Evolutionary conservation across 2,888 invertebrate genomes (phyloP), one percentile per base, ranked within the genome.

Genomic region (Metellina segmentata): DNA sequence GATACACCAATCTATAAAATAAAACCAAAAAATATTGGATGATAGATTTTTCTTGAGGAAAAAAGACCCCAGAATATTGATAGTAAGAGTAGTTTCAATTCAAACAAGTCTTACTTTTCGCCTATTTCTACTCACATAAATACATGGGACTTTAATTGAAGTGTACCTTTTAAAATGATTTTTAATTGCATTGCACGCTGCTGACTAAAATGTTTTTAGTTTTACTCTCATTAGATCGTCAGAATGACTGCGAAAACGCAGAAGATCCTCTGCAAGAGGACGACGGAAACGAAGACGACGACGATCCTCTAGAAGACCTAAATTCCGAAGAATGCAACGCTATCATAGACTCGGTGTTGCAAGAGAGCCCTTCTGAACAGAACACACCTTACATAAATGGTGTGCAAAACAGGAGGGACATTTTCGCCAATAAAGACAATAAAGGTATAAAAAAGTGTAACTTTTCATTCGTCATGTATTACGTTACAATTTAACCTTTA

Each of bases 321-420:
- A 92, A 92, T 20, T 90, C 87, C 7, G 92, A 92, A n/a, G 90
- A 90, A 20, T 92, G 90, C 74, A 87, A 92, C 9, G 90, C 77
- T 49, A 92, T 92, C 70, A 92, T 92, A 34, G 92, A 92, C 75
- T 87, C 90, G 11, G 87, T 92, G 7, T 52, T 92, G 19, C 78
- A 90, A 61, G 92, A 92, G n/a, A 81, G 79, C 48, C 87, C 92
- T 5, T 89, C 89, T 2, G 90, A 90, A 16, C 90, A 92, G 19
- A 83, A 86, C 34, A 87, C 89, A 4, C 88, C 91, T 0, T 75
- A 51, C 11, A 70, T 88, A 9, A 91, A 89, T 16, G 88, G 91
- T 48, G 20, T 88, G 1, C 78, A 83, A 7, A 74, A 81, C 48
- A 81, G 70, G 69, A 92, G 85, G 9, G 92, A 92, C 48, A 88